Evolutionary conservation across 2,113 vertebrate genomes (phyloP).

Genomic region (Bufo gargarizans): DNA sequence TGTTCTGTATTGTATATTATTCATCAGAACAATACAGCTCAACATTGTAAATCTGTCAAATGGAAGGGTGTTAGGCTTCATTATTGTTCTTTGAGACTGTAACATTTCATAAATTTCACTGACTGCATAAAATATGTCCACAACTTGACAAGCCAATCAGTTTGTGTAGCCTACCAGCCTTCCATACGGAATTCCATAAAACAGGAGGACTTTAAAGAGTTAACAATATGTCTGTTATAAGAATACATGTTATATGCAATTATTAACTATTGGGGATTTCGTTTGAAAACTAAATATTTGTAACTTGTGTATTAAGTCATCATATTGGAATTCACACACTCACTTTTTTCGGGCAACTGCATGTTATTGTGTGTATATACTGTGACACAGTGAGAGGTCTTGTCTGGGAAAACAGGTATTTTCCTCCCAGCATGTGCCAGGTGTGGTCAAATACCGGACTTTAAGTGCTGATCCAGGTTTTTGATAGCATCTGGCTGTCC

Average conservation of each 20-base stretch:
- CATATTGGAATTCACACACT: neutral
- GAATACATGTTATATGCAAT: neutral
- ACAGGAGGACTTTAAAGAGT: neutral
- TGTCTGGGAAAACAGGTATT: too few species aligned
- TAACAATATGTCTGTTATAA: neutral
- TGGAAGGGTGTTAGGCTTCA: neutral
- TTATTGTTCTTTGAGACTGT: slow-evolving; percentile 14
- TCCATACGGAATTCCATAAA: neutral
- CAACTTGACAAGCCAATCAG: slow-evolving; percentile 3
- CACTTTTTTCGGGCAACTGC: too few species aligned
- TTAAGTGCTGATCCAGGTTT: too few species aligned
- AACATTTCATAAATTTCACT: slow-evolving; percentile 10
- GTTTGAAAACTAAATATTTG: too few species aligned
- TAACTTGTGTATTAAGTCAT: neutral
- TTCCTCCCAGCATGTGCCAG: too few species aligned
- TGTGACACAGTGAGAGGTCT: too few species aligned
- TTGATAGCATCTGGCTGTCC: too few species aligned
- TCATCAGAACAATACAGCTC: neutral
- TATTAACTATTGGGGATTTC: neutral
- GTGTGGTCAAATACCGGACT: too few species aligned
- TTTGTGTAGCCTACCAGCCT: neutral
- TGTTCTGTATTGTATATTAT: slow-evolving; percentile 9
- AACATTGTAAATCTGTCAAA: neutral
- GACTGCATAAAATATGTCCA: neutral
- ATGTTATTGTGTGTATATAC: too few species aligned